These are phyloP conservation scores for Caenorhabditis inopinata DNA, from an alignment of 1,140 invertebrate genomes.

Conservation along the genomic window DNA sequence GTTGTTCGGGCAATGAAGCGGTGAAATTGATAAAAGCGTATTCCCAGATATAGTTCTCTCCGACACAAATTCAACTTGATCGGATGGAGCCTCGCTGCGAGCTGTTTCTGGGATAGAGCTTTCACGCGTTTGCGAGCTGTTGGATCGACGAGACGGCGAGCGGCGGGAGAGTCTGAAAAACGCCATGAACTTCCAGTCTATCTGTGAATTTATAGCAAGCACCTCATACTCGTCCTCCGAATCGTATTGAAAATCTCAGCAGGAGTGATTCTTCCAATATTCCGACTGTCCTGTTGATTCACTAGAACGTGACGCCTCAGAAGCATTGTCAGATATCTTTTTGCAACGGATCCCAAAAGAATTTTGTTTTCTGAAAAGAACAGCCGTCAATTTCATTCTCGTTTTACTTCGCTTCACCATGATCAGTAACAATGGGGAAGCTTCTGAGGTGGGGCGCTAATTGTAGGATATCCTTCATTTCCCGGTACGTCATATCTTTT, in stretches of 20 bases:
- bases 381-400: not conserved
- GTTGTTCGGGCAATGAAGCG: slow-evolving; percentile 43
- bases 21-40: slow-evolving; percentile 43
- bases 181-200: not conserved
- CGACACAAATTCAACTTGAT: slow-evolving; percentile 39
- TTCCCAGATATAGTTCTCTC: slow-evolving; percentile 41
- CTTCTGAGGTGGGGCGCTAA: slow-evolving; percentile 59
- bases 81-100: slow-evolving; percentile 20
- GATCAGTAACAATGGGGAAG: slow-evolving; percentile 65
- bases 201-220: not conserved
- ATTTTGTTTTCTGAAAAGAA: slow-evolving; percentile 68
- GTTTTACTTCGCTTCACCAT: slow-evolving; percentile 54
- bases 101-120: slow-evolving; percentile 17
- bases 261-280: slow-evolving; percentile 36
- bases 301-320: slow-evolving; percentile 40
- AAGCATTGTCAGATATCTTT: slow-evolving; percentile 65
- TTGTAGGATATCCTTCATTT: slow-evolving; percentile 59
- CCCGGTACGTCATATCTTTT: slow-evolving; percentile 62
- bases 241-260: slow-evolving; percentile 48
- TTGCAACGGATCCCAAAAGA: slow-evolving; percentile 68
- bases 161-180: slow-evolving; percentile 28
- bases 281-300: slow-evolving; percentile 36
- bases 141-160: slow-evolving; percentile 25
- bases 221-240: slow-evolving; percentile 45
- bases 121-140: slow-evolving; percentile 21